These are phyloP conservation scores for Echinarachnius parma DNA, from an alignment of 53 echinoderm and acorn worm genomes.

Conservation along the genomic window DNA sequence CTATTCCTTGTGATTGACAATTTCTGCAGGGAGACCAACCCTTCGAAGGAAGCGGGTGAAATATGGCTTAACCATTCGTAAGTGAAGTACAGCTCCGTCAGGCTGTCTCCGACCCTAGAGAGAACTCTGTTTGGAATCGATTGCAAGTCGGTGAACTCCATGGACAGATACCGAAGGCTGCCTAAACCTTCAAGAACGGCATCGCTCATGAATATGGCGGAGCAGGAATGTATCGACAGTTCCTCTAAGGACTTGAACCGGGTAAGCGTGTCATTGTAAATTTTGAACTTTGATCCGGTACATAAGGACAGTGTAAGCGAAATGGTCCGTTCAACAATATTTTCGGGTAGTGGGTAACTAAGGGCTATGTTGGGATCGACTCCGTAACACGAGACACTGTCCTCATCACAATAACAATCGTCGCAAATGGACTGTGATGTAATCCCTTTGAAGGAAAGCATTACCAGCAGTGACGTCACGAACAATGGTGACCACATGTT, in stretches of 20 bases:
- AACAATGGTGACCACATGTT: too few species aligned
- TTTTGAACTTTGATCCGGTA: neutral
- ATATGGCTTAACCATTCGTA: neutral
- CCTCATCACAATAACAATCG: neutral
- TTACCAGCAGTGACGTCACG: too few species aligned
- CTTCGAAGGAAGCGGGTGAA: neutral
- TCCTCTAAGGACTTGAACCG: neutral
- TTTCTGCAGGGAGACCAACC: neutral
- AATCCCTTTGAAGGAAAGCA: too few species aligned
- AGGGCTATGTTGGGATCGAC: neutral
- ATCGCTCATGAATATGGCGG: neutral
- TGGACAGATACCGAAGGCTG: neutral
- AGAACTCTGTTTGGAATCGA: neutral
- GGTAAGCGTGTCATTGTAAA: slow-evolving; percentile 3
- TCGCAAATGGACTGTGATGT: too few species aligned
- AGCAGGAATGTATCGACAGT: neutral
- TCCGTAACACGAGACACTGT: neutral
- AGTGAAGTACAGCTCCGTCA: neutral
- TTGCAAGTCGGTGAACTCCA: neutral
- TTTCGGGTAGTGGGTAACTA: neutral
- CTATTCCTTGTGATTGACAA: neutral
- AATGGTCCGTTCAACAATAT: neutral
- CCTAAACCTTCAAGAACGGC: neutral
- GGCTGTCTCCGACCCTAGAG: neutral
- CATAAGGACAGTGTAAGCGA: neutral